Evolutionary conservation across 35 echinoderm and acorn worm species (phyloP).

Genomic region (Antedon bifida): DNA sequence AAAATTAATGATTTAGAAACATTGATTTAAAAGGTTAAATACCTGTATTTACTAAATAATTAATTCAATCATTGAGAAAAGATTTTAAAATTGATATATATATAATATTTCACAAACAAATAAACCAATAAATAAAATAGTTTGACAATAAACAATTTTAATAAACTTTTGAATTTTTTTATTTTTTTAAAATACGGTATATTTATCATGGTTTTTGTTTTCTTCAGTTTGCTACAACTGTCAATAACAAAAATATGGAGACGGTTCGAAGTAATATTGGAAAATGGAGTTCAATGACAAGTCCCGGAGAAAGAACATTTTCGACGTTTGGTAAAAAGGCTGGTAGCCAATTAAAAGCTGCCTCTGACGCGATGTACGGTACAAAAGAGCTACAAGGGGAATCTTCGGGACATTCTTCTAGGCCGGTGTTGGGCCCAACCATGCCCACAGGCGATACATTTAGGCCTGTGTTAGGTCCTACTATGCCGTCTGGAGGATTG

Average conservation of each 20-base stretch:
- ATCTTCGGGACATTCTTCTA: background rate
- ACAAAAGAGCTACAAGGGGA: background rate
- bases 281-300: background rate
- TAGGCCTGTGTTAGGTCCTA: background rate
- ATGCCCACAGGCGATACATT: background rate
- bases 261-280: background rate
- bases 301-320: slow-evolving; percentile 19
- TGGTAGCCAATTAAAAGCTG: background rate
- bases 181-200: too few relatives aligned
- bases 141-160: too few relatives aligned
- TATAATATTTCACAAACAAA: too few relatives aligned
- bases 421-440: background rate
- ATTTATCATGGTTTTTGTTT: too few relatives aligned
- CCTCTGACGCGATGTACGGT: background rate
- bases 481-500: background rate
- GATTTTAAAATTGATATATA: too few relatives aligned
- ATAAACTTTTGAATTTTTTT: too few relatives aligned
- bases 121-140: too few relatives aligned
- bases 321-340: slow-evolving; percentile 35
- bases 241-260: background rate
- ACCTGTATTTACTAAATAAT: too few relatives aligned
- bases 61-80: too few relatives aligned
- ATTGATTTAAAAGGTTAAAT: too few relatives aligned
- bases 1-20: too few relatives aligned
- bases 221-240: background rate